Percentiles rank a stretch among this genome's conserved stretches.
Conservation (phyloP, 2,888 invertebrate genomes). For the Ophion costatus region DNA sequence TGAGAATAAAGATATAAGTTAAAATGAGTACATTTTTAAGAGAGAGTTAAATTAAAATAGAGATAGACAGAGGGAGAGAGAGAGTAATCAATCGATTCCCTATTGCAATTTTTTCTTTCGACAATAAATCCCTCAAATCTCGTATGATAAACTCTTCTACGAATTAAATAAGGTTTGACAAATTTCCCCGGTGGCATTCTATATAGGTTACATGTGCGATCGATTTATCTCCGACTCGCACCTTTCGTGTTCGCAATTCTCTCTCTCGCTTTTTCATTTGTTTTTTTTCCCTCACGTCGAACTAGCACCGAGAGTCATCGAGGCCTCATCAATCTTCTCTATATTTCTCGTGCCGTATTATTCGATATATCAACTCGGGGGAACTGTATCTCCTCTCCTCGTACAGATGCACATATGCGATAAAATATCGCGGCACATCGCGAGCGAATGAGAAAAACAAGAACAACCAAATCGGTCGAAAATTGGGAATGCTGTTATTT, state of each 20-base stretch:
- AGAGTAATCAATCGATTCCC: not conserved
- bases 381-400: slow-evolving; percentile 18
- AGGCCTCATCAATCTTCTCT: slow-evolving; percentile 48
- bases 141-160: slow-evolving; percentile 31
- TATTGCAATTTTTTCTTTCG: not conserved
- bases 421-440: slow-evolving; percentile 24
- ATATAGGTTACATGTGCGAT: slow-evolving; percentile 22
- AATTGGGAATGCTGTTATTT: not conserved
- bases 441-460: not conserved
- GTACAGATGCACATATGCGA: slow-evolving; percentile 10
- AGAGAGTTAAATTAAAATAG: not conserved
- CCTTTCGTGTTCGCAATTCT: slow-evolving; percentile 19
- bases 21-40: not conserved
- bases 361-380: slow-evolving; percentile 7
- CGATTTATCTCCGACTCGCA: slow-evolving; percentile 49
- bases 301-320: slow-evolving; percentile 53
- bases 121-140: slow-evolving; percentile 7
- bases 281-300: slow-evolving; percentile 5
- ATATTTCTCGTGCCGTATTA: slow-evolving; percentile 31
- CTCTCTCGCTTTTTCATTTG: not conserved
- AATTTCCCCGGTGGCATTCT: slow-evolving; percentile 21
- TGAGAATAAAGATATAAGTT: too few species aligned
- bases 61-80: not conserved
- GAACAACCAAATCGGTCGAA: not conserved
- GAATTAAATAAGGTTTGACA: slow-evolving; percentile 46